Evolutionary conservation across 2,888 invertebrate species (phyloP), one percentile per base, ranked within the genome.

Genomic region (Apodemia duryi): DNA sequence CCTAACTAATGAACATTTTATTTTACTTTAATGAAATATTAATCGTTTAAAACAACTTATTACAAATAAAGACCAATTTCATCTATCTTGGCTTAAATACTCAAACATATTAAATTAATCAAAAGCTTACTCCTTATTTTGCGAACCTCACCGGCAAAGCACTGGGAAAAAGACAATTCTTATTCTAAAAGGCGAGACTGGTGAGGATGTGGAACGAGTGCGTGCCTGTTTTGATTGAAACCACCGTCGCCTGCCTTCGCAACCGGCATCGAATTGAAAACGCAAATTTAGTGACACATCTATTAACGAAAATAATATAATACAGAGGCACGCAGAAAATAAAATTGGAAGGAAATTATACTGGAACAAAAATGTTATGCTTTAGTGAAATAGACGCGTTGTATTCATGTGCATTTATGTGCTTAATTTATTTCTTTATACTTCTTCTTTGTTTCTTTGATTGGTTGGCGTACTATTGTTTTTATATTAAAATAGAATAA

Each of bases 131-230:
- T 86, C 88, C 86, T 73, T 77, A 84, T 74, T 84, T 74, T 61
- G 64, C 71, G 69, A 75, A 65, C 84, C 73, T 66, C 77, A 74
- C 77, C 79, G 79, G 79, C 78, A 77, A 84, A 84, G 81, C 81
- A 82, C 84, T 82, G 84, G 78, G 89, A 88, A 91, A 90, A 91
- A 91, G 89, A 91, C 91, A 88, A 91, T 91, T 91, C 90, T 90
- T 91, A 91, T 91, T 90, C 90, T 86, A 88, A 90, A 90, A 89
- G 87, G 86, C 87, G 82, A 77, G 77, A 79, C 81, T 83, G 85
- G 84, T 80, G 85, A 85, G 88, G 91, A 89, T 88, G 86, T 88
- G 89, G 81, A 81, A 81, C 82, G 87, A 86, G 86, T 90, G 91
- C 90, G 91, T 91, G 89, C 87, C 80, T 78, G 82, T 84, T 89